A percentile compares a stretch with the other conserved stretches of the same genome.
Conservation (phyloP, 2,888 invertebrate species). For the Eristalis intricaria region DNA sequence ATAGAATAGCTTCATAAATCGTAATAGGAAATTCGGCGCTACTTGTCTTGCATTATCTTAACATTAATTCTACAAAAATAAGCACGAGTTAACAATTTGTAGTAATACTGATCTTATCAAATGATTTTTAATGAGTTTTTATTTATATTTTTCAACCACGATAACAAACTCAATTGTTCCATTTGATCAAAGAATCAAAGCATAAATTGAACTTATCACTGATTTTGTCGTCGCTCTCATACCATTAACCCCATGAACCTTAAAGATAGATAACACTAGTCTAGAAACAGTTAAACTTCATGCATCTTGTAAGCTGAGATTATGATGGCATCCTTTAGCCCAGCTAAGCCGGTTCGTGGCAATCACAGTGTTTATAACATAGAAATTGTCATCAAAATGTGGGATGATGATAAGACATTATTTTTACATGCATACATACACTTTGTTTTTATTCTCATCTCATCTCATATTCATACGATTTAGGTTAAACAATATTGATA, state of each 20-base stretch:
- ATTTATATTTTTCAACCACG: constrained; percentile 60
- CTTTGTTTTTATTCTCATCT: constrained; percentile 18
- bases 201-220: constrained; percentile 62
- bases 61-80: constrained; percentile 43
- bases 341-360: constrained; percentile 17
- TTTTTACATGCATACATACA: constrained; percentile 25
- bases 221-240: constrained; percentile 32
- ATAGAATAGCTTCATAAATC: constrained; percentile 38
- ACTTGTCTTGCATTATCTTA: constrained; percentile 48
- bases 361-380: constrained; percentile 29
- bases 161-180: constrained; percentile 55
- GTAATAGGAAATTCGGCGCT: constrained; percentile 31
- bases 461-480: constrained; percentile 66
- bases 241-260: constrained; percentile 61
- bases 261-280: constrained; percentile 57
- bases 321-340: constrained; percentile 33
- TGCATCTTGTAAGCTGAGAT: constrained; percentile 55
- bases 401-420: constrained; percentile 53
- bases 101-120: constrained; percentile 47
- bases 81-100: constrained; percentile 47
- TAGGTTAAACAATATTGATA: constrained; percentile 73
- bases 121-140: constrained; percentile 35
- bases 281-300: constrained; percentile 67
- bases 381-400: constrained; percentile 61
- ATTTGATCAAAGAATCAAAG: constrained; percentile 52